Conservation (phyloP, 1,140 invertebrate species). For the Mya arenaria region DNA sequence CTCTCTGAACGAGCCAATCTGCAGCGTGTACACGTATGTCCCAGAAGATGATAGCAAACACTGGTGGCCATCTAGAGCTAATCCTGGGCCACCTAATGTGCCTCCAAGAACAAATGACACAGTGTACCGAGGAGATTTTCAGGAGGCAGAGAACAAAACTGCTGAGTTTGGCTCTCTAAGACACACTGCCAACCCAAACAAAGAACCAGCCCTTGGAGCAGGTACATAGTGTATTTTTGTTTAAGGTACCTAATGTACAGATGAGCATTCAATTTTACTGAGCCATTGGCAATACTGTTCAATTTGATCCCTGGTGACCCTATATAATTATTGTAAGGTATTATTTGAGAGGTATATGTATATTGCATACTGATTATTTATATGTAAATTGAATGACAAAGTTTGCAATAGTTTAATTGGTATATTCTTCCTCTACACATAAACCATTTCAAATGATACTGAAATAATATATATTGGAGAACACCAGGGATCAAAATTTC, state of each 20-base stretch:
- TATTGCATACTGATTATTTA: too few relatives aligned
- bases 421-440: too few relatives aligned
- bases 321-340: too few relatives aligned
- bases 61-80: slow-evolving; percentile 72
- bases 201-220: slow-evolving; percentile 70
- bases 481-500: too few relatives aligned
- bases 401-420: too few relatives aligned
- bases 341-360: too few relatives aligned
- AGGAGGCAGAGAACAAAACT: slow-evolving; percentile 57
- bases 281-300: too few relatives aligned
- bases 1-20: slow-evolving; percentile 77
- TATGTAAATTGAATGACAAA: too few relatives aligned
- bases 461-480: too few relatives aligned
- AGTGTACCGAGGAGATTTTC: slow-evolving; percentile 69
- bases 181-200: slow-evolving; percentile 73
- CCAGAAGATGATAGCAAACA: slow-evolving; percentile 65
- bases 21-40: slow-evolving; percentile 71
- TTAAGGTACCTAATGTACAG: not conserved
- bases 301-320: too few relatives aligned
- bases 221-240: slow-evolving; percentile 55
- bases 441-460: too few relatives aligned
- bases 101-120: slow-evolving; percentile 71
- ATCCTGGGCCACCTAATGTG: slow-evolving; percentile 62
- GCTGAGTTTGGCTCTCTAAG: slow-evolving; percentile 56
- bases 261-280: too few relatives aligned